A percentile compares a stretch with the other conserved stretches of the same genome.
phyloP scores from a whole-genome alignment of 2,113 vertebrate species.

The Garra rufa region DNA sequence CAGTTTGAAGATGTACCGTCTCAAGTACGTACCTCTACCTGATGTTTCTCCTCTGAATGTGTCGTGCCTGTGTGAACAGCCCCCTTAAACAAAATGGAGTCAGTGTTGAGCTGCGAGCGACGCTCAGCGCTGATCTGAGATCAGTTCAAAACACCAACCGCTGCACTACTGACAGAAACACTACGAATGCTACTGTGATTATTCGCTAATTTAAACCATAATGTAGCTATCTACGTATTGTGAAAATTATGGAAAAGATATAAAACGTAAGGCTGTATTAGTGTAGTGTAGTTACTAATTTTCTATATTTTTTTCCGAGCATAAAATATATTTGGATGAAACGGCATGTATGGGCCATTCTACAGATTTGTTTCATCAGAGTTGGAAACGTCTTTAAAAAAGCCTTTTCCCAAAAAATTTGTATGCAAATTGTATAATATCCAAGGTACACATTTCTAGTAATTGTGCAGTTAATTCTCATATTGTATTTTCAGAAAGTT shows the following conservation, averaged over 20 bases:
- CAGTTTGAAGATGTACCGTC: background rate
- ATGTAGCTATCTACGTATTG: background rate
- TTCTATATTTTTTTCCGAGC: background rate
- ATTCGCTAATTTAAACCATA: background rate
- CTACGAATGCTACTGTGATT: too few relatives aligned
- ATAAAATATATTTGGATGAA: background rate
- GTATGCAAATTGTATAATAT: too few relatives aligned
- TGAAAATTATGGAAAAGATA: background rate
- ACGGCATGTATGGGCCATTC: background rate
- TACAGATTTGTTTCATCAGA: too few relatives aligned
- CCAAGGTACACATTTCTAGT: too few relatives aligned
- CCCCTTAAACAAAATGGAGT: slow-evolving; percentile 72
- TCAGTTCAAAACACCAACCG: background rate
- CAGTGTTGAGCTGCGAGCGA: background rate
- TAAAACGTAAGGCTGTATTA: background rate
- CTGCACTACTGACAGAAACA: background rate
- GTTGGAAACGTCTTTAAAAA: too few relatives aligned
- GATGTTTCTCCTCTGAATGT: slow-evolving; percentile 6
- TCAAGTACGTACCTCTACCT: background rate
- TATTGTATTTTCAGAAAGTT: too few relatives aligned
- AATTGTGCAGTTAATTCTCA: too few relatives aligned
- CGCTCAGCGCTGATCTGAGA: slow-evolving; percentile 2
- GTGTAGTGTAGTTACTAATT: too few relatives aligned
- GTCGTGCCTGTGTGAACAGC: background rate
- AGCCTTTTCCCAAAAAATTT: too few relatives aligned